Evolutionary conservation across 2,888 invertebrate species (phyloP).

Genomic region (Steinernema scapterisci): DNA sequence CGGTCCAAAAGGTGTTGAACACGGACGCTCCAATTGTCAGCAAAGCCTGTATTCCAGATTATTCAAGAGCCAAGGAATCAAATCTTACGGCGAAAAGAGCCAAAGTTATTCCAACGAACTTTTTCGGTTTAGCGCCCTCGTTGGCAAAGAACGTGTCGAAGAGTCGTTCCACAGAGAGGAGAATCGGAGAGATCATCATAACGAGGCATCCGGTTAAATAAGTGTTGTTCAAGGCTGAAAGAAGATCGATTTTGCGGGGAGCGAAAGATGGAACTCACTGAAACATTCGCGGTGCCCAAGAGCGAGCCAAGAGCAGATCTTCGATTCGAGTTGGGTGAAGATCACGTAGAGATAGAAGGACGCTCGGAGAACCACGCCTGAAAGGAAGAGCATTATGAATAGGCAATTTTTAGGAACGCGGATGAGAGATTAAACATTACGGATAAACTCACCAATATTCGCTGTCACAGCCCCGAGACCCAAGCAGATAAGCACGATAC

Average conservation of each 20-base stretch:
- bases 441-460: neutral
- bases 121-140: slow-evolving; percentile 12
- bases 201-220: slow-evolving; percentile 11
- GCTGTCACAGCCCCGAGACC: slow-evolving; percentile 11
- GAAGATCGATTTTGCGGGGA: too few relatives aligned
- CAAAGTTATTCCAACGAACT: slow-evolving; percentile 7
- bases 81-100: slow-evolving; percentile 5
- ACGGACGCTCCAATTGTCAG: slow-evolving; percentile 11
- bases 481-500: slow-evolving; percentile 20
- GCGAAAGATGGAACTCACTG: slow-evolving; percentile 31
- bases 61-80: too few relatives aligned
- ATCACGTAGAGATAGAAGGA: slow-evolving; percentile 8
- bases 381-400: neutral
- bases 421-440: neutral
- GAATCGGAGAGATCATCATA: neutral
- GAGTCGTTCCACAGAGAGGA: slow-evolving; percentile 13
- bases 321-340: slow-evolving; percentile 3
- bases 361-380: neutral
- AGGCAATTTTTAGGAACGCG: neutral
- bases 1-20: slow-evolving; percentile 18
- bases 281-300: slow-evolving; percentile 8
- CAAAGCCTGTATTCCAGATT: neutral
- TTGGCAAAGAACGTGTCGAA: slow-evolving; percentile 25
- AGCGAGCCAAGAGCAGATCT: slow-evolving; percentile 9
- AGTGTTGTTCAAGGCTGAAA: slow-evolving; percentile 18